A percentile compares a stretch with the other conserved stretches of the same genome.
Conservation (phyloP, 2,888 invertebrate genomes). For the Galeruca laticollis region DNA sequence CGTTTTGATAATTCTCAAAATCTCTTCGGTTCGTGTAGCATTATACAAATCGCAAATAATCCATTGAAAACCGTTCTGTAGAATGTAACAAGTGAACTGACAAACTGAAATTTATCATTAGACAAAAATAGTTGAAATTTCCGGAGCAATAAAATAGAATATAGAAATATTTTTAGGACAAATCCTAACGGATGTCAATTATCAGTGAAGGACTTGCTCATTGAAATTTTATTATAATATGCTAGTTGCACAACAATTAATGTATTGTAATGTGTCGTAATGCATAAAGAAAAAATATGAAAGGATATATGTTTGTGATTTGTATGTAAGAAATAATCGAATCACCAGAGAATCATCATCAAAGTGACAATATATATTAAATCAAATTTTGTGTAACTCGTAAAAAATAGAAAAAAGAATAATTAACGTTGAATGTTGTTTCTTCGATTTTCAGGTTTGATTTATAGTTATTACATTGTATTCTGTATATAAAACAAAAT, state of each 20-base stretch:
- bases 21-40: background rate
- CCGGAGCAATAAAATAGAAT: conserved; percentile 36
- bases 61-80: conserved; percentile 29
- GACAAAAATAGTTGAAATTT: conserved; percentile 42
- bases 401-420: no score
- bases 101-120: conserved; percentile 33
- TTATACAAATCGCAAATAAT: conserved; percentile 30
- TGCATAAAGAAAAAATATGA: no score
- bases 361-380: no score
- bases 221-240: background rate
- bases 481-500: no score
- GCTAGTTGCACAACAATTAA: background rate
- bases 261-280: no score
- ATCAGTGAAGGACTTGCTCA: conserved; percentile 8
- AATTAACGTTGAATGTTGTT: no score
- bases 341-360: no score
- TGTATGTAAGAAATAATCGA: no score
- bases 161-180: conserved; percentile 12
- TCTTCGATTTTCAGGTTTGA: no score
- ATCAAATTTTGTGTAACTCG: no score
- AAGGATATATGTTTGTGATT: no score
- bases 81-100: conserved; percentile 28
- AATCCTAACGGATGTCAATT: conserved; percentile 2
- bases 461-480: no score
- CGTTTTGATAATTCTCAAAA: background rate